Base-by-base conservation (phyloP, 2,888 invertebrate species). In the Eristalinus sepulchralis region DNA sequence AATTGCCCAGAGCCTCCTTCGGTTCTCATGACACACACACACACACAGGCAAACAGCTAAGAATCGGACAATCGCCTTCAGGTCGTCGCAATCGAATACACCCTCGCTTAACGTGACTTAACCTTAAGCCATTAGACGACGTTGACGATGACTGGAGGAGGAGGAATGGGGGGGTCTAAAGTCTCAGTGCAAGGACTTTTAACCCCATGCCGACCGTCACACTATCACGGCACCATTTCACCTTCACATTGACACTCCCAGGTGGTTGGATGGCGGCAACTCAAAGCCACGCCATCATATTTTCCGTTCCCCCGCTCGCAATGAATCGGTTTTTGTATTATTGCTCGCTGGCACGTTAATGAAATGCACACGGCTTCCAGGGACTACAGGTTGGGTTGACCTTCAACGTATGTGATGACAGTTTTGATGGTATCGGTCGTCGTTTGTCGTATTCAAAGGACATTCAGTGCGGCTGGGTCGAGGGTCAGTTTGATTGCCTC, bases 231-330 rank as follows among this genome's bases (percentile, higher is more conserved):
- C 36, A 9, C 36, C 53, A 36, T 11, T 22, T 71, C 55, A 33
- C 82, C 78, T 83, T 83, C 55, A 57, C 78, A 78, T 78, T 78
- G 83, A 83, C 83, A 78, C 83, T 83, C 78, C 77, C 72, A 47
- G 39, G 70, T 59, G 53, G 60, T 60, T 64, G 22, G 31, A 66
- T 71, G 66, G 31, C 57, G 34, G 34, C 47, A 77, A 59, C 55
- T 82, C 67, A 47, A 53, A 55, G 77, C 47, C 70, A 55, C 9
- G 31, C 33, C 9, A 62, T 64, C 39, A 60, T 36, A 66, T 17
- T 72, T 63, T 67, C 13, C 31, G n/a, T 64, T 24, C 73, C 22
- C 20, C 0, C 13, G 27, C 53, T 66, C 53, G 66, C 72, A 64
- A 66, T 66, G 36, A 62, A 83, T 77, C 60, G 24, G 33, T 75